Base-by-base conservation (phyloP, 2,888 invertebrate species). In the Phania funesta region DNA sequence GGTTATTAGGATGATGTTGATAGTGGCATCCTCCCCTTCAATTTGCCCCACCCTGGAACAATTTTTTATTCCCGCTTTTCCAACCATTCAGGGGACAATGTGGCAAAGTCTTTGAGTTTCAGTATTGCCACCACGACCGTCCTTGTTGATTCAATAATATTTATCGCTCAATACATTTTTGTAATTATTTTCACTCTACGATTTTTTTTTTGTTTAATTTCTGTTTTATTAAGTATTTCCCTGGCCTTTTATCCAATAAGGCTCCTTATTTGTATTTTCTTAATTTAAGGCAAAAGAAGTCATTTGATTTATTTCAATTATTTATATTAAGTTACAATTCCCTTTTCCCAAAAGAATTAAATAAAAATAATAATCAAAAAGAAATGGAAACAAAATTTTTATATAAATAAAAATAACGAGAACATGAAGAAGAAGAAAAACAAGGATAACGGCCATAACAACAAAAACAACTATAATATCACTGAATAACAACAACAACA, bases 241-340 rank as follows among this genome's bases (percentile, higher is more conserved):
- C 18, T 76, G 44, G 35, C 46, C 50, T 52, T 75, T 65, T n/a
- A 62, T 38, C 38, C 29, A 32, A 50, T 62, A 8, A 67, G 26
- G 54, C 48, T 48, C 64, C 64, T 58, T 65, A n/a, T 50, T 32
- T 41, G 9, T 56, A n/a, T 48, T 24, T 56, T 56, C 32, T 65
- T 67, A 58, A 60, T 67, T 56, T 24, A 26, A 35, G 52, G 60
- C 50, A 46, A 54, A 41, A 38, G 35, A 70, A 81, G 68, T 68
- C 67, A 74, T 64, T 56, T 74, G 78, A 82, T 75, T 82, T 78
- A 74, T 82, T 82, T 78, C 78, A 78, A 82, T 82, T 78, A 78
- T 82, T 79, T 71, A 75, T 80, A 70, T 78, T 78, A 70, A 68
- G 64, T 78, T 64, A 70, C 78, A 78, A 78, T 74, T 82, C 82